Evolutionary conservation across 1,140 invertebrate species (phyloP).

Genomic region (Papilio dardanus): DNA sequence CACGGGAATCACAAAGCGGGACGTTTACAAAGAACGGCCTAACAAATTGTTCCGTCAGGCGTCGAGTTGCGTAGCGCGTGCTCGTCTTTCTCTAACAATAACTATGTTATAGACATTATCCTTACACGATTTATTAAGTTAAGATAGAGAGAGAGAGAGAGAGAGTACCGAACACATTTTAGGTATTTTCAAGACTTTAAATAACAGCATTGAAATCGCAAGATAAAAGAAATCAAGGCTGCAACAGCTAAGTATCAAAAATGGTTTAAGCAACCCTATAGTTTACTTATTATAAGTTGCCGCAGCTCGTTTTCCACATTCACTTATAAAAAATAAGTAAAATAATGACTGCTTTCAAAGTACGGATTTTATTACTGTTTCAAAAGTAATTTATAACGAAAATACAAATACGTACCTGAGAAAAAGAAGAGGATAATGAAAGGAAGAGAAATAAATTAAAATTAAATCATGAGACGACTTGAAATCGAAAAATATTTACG

Average conservation of each 20-base stretch:
- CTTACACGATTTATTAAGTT: background rate
- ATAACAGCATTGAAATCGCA: no score
- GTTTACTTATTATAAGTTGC: no score
- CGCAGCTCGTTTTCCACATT: no score
- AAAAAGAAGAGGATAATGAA: background rate
- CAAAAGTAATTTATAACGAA: background rate
- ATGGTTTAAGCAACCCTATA: background rate
- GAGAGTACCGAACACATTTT: no score
- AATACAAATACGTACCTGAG: background rate
- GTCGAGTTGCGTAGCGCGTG: conserved; percentile 59
- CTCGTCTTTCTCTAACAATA: conserved; percentile 58
- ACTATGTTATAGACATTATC: conserved; percentile 44
- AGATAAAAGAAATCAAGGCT: background rate
- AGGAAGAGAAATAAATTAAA: conserved; percentile 15
- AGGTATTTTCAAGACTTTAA: no score
- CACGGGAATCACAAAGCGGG: conserved; percentile 71
- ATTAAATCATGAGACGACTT: conserved; percentile 15
- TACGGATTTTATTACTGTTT: no score
- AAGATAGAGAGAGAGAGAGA: background rate
- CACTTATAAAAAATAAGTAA: no score
- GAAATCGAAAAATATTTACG: conserved; percentile 32
- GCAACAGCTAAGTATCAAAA: background rate
- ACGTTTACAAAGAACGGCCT: conserved; percentile 70
- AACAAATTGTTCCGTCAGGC: conserved; percentile 74
- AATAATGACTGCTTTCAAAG: no score